phyloP scores from a whole-genome alignment of 2,888 invertebrate species.

The Nysson spinosus region DNA sequence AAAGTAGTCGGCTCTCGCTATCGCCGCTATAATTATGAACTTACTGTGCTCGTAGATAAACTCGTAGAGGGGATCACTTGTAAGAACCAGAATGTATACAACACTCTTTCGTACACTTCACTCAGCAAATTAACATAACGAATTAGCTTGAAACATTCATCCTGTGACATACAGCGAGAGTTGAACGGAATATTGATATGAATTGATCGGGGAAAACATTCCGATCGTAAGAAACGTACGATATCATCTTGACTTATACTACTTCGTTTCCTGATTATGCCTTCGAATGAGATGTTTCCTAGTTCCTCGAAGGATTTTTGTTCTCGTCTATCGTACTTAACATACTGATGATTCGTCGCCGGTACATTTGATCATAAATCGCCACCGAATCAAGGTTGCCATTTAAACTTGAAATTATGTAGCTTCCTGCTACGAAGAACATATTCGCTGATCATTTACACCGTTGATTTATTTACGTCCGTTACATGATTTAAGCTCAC shows the following conservation, averaged over 20 bases:
- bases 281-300: neutral
- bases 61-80: conserved; percentile 1
- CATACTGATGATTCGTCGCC: conserved; percentile 22
- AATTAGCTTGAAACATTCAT: too few relatives aligned
- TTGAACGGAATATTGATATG: too few relatives aligned
- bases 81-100: too few relatives aligned
- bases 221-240: too few relatives aligned
- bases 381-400: conserved; percentile 9
- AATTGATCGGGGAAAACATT: too few relatives aligned
- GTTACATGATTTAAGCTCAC: conserved; percentile 11
- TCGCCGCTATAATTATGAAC: conserved; percentile 53
- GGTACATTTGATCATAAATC: conserved; percentile 18
- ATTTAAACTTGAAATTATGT: conserved; percentile 13
- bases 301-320: neutral
- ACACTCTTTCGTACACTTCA: too few relatives aligned
- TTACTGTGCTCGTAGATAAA: conserved; percentile 22
- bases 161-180: too few relatives aligned
- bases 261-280: too few relatives aligned
- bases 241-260: too few relatives aligned
- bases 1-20: conserved; percentile 59
- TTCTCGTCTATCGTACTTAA: neutral
- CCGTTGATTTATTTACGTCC: conserved; percentile 23
- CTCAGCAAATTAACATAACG: too few relatives aligned
- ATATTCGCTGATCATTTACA: conserved; percentile 24
- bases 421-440: conserved; percentile 37